A percentile compares a stretch with the other conserved stretches of the same genome.
These are phyloP conservation scores for Lepus oiostolus DNA, from an alignment of 2,797 vertebrate genomes.

Conservation along the genomic window DNA sequence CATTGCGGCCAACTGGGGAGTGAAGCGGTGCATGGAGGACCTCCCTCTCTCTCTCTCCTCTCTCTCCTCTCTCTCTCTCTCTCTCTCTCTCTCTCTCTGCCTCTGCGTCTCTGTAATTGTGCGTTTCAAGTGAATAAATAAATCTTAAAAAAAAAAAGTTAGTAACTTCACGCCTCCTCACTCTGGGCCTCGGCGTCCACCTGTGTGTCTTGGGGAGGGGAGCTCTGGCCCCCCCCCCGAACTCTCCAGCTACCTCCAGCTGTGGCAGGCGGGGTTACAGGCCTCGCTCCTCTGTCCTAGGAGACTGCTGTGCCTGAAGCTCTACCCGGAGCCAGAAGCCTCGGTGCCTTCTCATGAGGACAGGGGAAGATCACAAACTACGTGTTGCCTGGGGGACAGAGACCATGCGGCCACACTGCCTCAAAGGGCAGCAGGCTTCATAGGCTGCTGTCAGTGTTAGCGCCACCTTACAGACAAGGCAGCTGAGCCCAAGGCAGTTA, in stretches of 20 bases:
- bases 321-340: background rate
- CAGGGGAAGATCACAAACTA: accelerated
- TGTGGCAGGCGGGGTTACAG: background rate
- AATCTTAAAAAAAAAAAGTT: no score
- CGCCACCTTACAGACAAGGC: background rate
- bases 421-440: background rate
- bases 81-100: no score
- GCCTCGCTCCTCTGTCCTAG: background rate
- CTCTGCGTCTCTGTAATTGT: no score
- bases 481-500: background rate
- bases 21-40: no score
- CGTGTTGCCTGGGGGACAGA: no score
- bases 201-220: no score
- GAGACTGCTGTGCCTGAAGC: background rate
- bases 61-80: no score
- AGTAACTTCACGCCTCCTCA: no score
- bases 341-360: background rate
- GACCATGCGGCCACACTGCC: background rate
- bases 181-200: background rate
- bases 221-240: background rate
- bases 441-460: no score
- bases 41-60: no score
- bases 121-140: no score
- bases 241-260: background rate
- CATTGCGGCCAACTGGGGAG: no score